Evolutionary conservation across 2,797 vertebrate species (phyloP).

Genomic region (Perodicticus potto): DNA sequence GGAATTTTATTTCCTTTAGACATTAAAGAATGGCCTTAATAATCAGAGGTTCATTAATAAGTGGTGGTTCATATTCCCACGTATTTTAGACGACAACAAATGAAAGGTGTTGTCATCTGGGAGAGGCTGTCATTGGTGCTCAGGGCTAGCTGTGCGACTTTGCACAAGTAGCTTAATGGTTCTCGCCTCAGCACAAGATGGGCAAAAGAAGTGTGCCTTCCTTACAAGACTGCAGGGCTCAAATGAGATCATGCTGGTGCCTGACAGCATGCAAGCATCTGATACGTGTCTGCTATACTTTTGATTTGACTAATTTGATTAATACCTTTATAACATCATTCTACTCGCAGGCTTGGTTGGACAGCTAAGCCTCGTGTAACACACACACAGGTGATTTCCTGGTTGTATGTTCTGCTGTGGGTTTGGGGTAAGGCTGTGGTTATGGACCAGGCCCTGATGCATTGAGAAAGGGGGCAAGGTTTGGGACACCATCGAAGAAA

Average conservation of each 20-base stretch:
- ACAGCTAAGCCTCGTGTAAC: not conserved
- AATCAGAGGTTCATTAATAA: not conserved
- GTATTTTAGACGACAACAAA: not conserved
- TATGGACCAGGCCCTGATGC: not conserved
- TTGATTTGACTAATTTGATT: not conserved
- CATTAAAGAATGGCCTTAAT: not conserved
- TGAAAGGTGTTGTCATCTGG: not conserved
- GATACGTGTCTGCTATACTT: fast-evolving
- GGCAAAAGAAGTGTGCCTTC: not conserved
- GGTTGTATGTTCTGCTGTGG: not conserved
- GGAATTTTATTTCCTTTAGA: not conserved
- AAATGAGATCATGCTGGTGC: not conserved
- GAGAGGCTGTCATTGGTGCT: not conserved
- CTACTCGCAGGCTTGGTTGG: not conserved
- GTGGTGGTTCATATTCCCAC: not conserved
- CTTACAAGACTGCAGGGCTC: not conserved
- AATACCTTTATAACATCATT: not conserved
- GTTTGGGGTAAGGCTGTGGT: not conserved
- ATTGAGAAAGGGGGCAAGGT: not conserved
- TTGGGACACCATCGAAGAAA: not conserved
- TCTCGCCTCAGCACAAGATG: not conserved
- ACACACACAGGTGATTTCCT: not conserved
- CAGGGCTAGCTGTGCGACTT: not conserved
- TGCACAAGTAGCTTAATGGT: too few relatives aligned
- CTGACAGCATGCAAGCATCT: not conserved